Percentiles rank a stretch among this genome's conserved stretches.
Conservation (phyloP, 64 coral and sea anemone genomes). For the Porites australiensis region DNA sequence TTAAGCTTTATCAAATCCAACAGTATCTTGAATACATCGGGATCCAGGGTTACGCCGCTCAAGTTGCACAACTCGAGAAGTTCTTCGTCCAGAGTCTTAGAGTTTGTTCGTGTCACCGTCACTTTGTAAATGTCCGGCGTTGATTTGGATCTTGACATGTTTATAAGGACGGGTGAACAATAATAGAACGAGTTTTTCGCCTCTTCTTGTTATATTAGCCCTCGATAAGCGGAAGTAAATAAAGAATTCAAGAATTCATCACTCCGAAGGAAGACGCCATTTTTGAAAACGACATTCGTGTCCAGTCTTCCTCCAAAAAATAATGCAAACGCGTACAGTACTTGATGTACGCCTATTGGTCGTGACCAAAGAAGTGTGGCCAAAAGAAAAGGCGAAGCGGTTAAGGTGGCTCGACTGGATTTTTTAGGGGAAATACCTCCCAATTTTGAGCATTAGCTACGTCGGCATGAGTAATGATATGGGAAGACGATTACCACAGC, state of each 20-base stretch:
- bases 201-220: not conserved
- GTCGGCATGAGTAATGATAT: too few species aligned
- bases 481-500: too few species aligned
- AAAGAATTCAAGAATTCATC: not conserved
- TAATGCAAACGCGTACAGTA: not conserved
- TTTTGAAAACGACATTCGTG: constrained; percentile 5
- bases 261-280: not conserved
- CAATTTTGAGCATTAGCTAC: too few species aligned
- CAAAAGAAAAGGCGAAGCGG: too few species aligned
- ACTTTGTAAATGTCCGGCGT: constrained; percentile 90
- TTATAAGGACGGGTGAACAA: not conserved
- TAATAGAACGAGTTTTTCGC: not conserved
- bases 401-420: too few species aligned
- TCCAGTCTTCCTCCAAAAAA: not conserved
- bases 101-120: constrained; percentile 64
- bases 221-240: not conserved
- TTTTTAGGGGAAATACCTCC: too few species aligned
- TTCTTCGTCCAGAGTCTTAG: constrained; percentile 91
- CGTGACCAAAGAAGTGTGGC: not conserved
- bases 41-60: constrained; percentile 92
- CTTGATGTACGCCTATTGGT: not conserved
- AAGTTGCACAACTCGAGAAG: constrained; percentile 90
- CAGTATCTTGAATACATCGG: constrained; percentile 95
- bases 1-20: constrained; percentile 97
- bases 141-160: constrained; percentile 85